Evolutionary conservation across 1,140 invertebrate species (phyloP).

Genomic region (Zaprionus lachaisei): DNA sequence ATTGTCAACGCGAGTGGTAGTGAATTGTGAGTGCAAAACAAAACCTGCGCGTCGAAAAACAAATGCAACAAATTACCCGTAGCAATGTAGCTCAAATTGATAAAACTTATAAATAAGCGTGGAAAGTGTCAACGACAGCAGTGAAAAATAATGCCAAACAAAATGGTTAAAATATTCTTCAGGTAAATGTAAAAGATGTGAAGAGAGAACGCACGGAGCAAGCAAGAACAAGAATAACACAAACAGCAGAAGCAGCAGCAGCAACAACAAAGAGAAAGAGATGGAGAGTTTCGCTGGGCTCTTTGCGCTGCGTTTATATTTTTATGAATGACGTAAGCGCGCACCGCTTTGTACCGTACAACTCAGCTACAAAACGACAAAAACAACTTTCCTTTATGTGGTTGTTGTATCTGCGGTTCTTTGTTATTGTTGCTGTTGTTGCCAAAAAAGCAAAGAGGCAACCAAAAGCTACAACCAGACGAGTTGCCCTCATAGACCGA

Average conservation of each 20-base stretch:
- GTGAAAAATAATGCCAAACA: slow-evolving; percentile 60
- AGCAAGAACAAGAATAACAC: slow-evolving; percentile 39
- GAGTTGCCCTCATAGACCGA: slow-evolving; percentile 38
- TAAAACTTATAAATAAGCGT: slow-evolving; percentile 31
- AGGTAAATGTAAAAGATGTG: slow-evolving; percentile 57
- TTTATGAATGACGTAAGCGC: slow-evolving; percentile 81
- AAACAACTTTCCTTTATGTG: slow-evolving; percentile 41
- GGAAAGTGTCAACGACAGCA: slow-evolving; percentile 31
- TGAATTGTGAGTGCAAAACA: slow-evolving; percentile 36
- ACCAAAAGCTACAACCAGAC: slow-evolving; percentile 41
- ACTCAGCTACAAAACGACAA: slow-evolving; percentile 58
- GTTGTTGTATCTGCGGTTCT: slow-evolving; percentile 33
- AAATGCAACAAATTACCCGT: slow-evolving; percentile 11
- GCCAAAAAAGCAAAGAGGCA: slow-evolving; percentile 44
- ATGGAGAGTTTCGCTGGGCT: slow-evolving; percentile 27
- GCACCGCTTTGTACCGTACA: slow-evolving; percentile 46
- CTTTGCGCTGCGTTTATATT: slow-evolving; percentile 66
- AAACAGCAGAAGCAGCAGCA: slow-evolving; percentile 18
- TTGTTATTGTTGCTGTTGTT: slow-evolving; percentile 29
- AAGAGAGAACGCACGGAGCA: slow-evolving; percentile 11
- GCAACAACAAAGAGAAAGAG: slow-evolving; percentile 48
- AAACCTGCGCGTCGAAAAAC: slow-evolving; percentile 31
- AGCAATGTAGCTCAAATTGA: slow-evolving; percentile 45
- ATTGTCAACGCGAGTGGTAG: slow-evolving; percentile 5
- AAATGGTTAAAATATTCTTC: slow-evolving; percentile 79